These are phyloP conservation scores for Theodoxus fluviatilis DNA, from an alignment of 2,888 invertebrate genomes.

Conservation along the genomic window DNA sequence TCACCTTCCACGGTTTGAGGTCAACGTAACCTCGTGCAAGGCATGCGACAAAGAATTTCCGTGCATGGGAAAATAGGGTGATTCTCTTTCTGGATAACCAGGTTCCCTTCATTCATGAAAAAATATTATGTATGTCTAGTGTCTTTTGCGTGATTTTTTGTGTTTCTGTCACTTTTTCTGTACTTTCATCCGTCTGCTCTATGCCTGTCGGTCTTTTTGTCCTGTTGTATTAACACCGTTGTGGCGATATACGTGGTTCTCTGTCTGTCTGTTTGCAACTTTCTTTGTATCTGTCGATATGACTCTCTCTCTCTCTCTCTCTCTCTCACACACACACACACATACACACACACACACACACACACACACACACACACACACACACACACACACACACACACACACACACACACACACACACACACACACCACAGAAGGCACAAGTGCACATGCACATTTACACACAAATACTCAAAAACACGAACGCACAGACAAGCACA, in stretches of 20 bases:
- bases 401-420: conserved; percentile 12
- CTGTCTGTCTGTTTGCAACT: background rate
- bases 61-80: no score
- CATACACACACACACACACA: background rate
- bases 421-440: background rate
- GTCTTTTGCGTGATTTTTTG: background rate
- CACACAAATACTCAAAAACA: background rate
- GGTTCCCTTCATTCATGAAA: no score
- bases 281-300: background rate
- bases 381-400: background rate
- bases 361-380: background rate
- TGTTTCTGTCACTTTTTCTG: conserved; percentile 6
- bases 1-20: no score
- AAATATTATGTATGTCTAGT: no score
- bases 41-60: no score
- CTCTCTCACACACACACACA: conserved; percentile 9
- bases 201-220: no score
- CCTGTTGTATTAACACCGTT: no score
- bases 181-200: no score
- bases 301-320: conserved; percentile 8
- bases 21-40: no score
- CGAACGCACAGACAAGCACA: background rate
- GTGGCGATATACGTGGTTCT: background rate
- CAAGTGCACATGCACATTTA: background rate
- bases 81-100: no score